These are phyloP conservation scores for Apodemia zela DNA, from an alignment of 2,888 invertebrate genomes.

Conservation along the genomic window DNA sequence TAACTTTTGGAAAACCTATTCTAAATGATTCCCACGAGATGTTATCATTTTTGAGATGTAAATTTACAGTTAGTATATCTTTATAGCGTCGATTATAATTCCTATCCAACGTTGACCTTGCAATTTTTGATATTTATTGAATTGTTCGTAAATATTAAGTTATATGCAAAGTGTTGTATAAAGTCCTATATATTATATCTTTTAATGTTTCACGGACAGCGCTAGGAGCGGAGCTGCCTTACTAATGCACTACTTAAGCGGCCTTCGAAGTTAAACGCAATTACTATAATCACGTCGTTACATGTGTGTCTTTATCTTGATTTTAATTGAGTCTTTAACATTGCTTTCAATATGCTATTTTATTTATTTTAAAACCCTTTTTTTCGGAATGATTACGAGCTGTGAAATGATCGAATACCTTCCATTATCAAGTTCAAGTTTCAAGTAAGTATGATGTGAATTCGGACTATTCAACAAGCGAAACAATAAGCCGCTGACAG, in stretches of 20 bases:
- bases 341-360: too few species aligned
- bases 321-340: too few species aligned
- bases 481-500: too few species aligned
- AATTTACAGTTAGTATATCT: conserved; percentile 68
- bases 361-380: too few species aligned
- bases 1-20: conserved; percentile 63
- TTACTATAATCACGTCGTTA: background rate
- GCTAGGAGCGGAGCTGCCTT: background rate
- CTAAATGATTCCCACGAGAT: conserved; percentile 48
- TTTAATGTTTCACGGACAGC: background rate
- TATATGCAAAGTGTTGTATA: background rate
- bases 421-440: too few species aligned
- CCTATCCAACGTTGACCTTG: conserved; percentile 67
- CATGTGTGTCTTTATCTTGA: background rate
- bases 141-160: conserved; percentile 49
- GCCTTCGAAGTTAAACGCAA: background rate
- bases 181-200: conserved; percentile 1
- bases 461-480: too few species aligned
- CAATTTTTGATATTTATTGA: conserved; percentile 71
- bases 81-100: conserved; percentile 70
- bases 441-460: too few species aligned
- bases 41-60: conserved; percentile 77
- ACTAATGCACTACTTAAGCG: background rate
- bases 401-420: too few species aligned
- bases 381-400: too few species aligned